Conservation (phyloP, 1,140 invertebrate genomes). For the Potamilus streckersoni region DNA sequence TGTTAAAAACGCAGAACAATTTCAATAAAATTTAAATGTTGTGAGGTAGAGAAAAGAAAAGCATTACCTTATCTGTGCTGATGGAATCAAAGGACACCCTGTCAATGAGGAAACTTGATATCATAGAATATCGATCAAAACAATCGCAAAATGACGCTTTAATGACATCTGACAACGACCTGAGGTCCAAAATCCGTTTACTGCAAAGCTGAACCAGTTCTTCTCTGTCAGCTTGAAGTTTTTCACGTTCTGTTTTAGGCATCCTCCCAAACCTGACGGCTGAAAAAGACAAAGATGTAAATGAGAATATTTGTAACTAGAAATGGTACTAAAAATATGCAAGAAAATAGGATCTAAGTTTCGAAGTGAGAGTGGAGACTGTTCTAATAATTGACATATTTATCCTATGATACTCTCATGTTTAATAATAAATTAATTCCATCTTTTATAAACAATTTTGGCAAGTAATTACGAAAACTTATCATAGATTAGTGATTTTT, state of each 20-base stretch:
- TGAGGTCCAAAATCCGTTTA: constrained; percentile 46
- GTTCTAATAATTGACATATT: not conserved
- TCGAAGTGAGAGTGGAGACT: not conserved
- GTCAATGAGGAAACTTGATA: constrained; percentile 4
- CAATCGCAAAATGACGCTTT: constrained; percentile 53
- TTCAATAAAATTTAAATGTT: too few species aligned
- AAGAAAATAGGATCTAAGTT: not conserved
- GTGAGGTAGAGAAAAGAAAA: too few species aligned
- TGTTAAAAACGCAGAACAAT: too few species aligned
- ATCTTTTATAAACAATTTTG: too few species aligned
- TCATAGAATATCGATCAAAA: constrained; percentile 22
- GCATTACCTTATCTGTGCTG: too few species aligned
- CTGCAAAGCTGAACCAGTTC: constrained; percentile 41
- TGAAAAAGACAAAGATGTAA: constrained; percentile 72
- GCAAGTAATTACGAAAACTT: too few species aligned
- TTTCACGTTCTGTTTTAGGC: constrained; percentile 97
- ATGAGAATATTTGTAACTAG: not conserved
- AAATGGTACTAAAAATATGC: not conserved
- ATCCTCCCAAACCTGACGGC: constrained; percentile 99
- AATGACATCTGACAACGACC: constrained; percentile 49
- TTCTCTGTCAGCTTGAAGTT: constrained; percentile 82
- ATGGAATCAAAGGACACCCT: too few species aligned
- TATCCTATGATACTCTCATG: not conserved
- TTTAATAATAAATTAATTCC: too few species aligned
- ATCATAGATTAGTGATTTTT: too few species aligned